Evolutionary conservation across 1,140 invertebrate species (phyloP).

Genomic region (Drosophila nebulosa): DNA sequence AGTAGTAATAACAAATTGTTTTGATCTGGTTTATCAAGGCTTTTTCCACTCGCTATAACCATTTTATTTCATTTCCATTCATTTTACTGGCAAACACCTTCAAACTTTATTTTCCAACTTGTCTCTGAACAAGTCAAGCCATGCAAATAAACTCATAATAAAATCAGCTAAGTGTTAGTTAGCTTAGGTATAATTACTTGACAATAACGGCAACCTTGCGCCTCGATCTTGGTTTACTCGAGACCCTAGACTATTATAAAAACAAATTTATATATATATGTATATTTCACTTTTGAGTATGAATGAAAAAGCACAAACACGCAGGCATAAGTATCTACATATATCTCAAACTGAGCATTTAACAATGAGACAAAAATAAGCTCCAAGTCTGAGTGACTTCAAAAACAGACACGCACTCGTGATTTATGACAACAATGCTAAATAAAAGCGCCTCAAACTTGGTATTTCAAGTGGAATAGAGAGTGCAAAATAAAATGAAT

Average conservation of each 20-base stretch:
- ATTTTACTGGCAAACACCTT: neutral
- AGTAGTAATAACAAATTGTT: too few relatives aligned
- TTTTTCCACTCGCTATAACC: too few relatives aligned
- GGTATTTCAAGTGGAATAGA: conserved; percentile 14
- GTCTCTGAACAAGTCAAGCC: neutral
- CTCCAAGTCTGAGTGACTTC: conserved; percentile 29
- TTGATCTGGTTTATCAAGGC: too few relatives aligned
- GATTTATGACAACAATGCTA: conserved; percentile 53
- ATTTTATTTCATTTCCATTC: too few relatives aligned
- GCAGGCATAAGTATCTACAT: neutral
- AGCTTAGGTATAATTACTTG: conserved; percentile 67
- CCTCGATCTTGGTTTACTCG: conserved; percentile 61
- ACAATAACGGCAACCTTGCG: conserved; percentile 76
- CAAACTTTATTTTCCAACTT: neutral
- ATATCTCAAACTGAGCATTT: conserved; percentile 22
- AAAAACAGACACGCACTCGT: conserved; percentile 51
- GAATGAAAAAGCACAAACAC: conserved; percentile 62
- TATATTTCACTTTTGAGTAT: conserved; percentile 45
- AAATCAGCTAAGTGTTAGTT: conserved; percentile 15
- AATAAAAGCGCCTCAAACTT: conserved; percentile 64
- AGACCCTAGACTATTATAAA: conserved; percentile 26
- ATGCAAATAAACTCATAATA: conserved; percentile 1
- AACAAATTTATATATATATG: neutral
- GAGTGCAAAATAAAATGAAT: conserved; percentile 15
- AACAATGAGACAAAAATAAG: conserved; percentile 48